These are phyloP conservation scores for Drosophila watanabei DNA, from an alignment of 1,140 invertebrate species.

Conservation along the genomic window DNA sequence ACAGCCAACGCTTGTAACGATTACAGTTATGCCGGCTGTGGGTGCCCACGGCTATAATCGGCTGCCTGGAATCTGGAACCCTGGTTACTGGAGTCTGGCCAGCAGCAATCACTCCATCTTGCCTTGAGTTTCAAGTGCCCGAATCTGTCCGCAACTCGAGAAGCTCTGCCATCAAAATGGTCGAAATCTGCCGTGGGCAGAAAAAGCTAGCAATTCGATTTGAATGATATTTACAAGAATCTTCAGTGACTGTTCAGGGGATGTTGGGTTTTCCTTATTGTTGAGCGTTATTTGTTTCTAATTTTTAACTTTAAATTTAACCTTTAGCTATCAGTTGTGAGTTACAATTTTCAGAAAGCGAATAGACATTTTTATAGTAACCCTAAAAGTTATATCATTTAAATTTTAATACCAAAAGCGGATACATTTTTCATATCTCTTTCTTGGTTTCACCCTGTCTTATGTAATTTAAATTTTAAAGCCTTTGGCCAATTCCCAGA, in stretches of 20 bases:
- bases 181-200: conserved; percentile 71
- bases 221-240: conserved; percentile 49
- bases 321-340: background rate
- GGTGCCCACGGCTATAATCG: conserved; percentile 30
- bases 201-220: conserved; percentile 14
- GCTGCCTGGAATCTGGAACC: conserved; percentile 7
- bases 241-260: conserved; percentile 31
- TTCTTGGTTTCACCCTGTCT: background rate
- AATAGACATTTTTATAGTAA: too few species aligned
- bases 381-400: too few species aligned
- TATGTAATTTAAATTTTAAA: background rate
- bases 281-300: background rate
- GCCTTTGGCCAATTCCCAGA: background rate
- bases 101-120: conserved; percentile 25
- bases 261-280: conserved; percentile 1
- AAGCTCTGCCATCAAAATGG: conserved; percentile 41
- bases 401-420: background rate
- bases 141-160: conserved; percentile 27
- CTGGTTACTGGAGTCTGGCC: conserved; percentile 35
- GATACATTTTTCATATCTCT: background rate
- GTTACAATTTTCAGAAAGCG: background rate
- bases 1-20: conserved; percentile 59
- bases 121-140: conserved; percentile 23
- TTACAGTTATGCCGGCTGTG: conserved; percentile 66
- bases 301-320: background rate